Percentiles rank a stretch among this genome's conserved stretches.
These are phyloP conservation scores for Phenacoccus solenopsis DNA, from an alignment of 1,140 invertebrate species.

Conservation along the genomic window DNA sequence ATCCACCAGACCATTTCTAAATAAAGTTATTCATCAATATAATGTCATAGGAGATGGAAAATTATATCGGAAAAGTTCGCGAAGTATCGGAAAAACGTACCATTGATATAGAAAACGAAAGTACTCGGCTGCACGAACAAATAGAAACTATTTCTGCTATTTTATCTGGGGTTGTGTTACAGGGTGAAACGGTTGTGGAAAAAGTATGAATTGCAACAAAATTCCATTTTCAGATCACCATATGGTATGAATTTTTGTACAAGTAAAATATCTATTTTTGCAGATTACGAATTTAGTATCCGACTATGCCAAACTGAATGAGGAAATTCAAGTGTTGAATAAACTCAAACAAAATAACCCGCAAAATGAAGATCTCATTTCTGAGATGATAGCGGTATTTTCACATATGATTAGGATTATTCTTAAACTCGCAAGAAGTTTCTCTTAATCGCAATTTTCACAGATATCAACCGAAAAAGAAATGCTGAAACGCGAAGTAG, in stretches of 20 bases:
- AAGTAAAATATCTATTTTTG: constrained; percentile 20
- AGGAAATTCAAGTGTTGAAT: constrained; percentile 31
- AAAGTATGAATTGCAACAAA: constrained; percentile 16
- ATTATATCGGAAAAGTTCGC: constrained; percentile 32
- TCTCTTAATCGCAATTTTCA: constrained; percentile 8
- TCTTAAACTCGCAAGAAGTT: not conserved
- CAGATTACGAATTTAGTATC: constrained; percentile 31
- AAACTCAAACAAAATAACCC: constrained; percentile 25
- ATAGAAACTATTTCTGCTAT: constrained; percentile 23
- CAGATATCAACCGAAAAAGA: constrained; percentile 34
- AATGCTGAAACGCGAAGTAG: constrained; percentile 30
- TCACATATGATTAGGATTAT: not conserved
- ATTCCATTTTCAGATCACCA: not conserved
- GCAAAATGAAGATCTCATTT: constrained; percentile 26
- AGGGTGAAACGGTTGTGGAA: constrained; percentile 22
- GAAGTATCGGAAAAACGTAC: constrained; percentile 31
- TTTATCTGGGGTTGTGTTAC: constrained; percentile 14
- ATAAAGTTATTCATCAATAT: not conserved
- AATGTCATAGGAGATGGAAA: constrained; percentile 32
- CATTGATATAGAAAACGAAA: constrained; percentile 31
- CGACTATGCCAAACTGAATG: constrained; percentile 29
- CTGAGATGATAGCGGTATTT: constrained; percentile 29
- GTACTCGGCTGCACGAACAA: constrained; percentile 26
- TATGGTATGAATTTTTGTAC: not conserved
- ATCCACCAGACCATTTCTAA: not conserved